Evolutionary conservation across 2,113 vertebrate species (phyloP), one percentile per base, ranked within the genome.

Genomic region (Pangasianodon gigas): DNA sequence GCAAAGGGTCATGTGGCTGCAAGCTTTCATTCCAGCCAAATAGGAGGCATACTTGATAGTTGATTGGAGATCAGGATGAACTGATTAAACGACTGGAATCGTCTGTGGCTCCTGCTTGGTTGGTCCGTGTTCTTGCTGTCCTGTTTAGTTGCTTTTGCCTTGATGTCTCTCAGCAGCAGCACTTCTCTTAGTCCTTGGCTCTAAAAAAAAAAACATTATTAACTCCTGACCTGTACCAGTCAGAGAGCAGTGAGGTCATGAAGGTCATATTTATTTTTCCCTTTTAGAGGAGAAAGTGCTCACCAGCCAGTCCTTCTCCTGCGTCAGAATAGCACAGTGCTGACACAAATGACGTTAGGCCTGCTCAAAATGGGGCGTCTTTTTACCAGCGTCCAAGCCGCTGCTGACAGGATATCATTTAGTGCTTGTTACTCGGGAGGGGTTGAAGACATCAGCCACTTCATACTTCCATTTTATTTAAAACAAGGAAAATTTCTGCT

Each of bases 261-360:
- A 19, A 6, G 32, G 51, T 75, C n/a, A 51, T 32, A 80, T 48
- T 26, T 65, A 60, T 71, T 88, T 87, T 88, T 88, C 52, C 85
- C 32, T 85, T 86, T 79, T 85, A n/a, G 18, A 83, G 44, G 41
- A 51, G 32, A 84, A 86, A 91, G 54, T 86, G 90, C 44, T 54
- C 65, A 54, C 77, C 58, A 44, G 84, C 44, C 32, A 13, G 54
- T 86, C 69, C 46, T 11, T 71, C 21, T 52, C 85, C 32, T 89
- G n/a, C 48, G 26, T 62, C 13, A 14, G 44, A 75, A 29, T 58
- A 24, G 46, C 77, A n/a, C 13, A n/a, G 46, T 29, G 24, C 32
- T 44, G 60, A 77, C 41, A 52, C 79, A 69, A 29, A 7, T 37
- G 44, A 62, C 32, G 54, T 54, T 21, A 1, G 32, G 32, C 48